phyloP scores from a whole-genome alignment of 2,797 vertebrate species.

The Crotalus adamanteus region DNA sequence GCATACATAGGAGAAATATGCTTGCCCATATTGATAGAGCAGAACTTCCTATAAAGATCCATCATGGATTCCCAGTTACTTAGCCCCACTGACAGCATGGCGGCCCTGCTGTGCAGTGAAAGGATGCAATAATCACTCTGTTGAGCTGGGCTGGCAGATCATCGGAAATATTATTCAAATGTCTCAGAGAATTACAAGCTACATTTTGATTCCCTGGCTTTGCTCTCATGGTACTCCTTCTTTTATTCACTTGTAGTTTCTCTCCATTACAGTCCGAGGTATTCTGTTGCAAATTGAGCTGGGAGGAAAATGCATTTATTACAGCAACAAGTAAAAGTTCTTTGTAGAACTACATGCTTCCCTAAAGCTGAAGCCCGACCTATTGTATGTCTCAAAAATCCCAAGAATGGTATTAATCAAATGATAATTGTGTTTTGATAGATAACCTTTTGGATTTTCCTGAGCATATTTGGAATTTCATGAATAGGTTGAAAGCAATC shows the following conservation, averaged over 20 bases:
- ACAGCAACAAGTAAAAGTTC: background rate
- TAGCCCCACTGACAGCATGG: background rate
- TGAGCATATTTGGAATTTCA: background rate
- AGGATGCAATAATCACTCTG: conserved; percentile 13
- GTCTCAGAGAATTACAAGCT: background rate
- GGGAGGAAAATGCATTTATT: background rate
- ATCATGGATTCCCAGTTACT: conserved; percentile 21
- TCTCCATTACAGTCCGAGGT: background rate
- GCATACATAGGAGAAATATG: background rate
- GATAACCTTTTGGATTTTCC: background rate
- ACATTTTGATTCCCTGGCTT: background rate
- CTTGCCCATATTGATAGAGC: conserved; percentile 6
- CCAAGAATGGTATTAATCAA: background rate
- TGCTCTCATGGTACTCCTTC: background rate
- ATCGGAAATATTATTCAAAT: conserved; percentile 11
- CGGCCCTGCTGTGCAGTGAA: conserved; percentile 3
- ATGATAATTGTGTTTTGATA: background rate
- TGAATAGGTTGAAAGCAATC: background rate
- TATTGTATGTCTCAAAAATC: background rate
- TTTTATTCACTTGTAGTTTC: background rate
- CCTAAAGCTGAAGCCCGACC: background rate
- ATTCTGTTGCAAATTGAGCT: background rate
- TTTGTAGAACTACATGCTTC: background rate
- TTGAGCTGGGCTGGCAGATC: background rate
- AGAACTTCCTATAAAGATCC: conserved; percentile 14